Conservation (phyloP, 1,140 invertebrate genomes). For the Asobara japonica region DNA sequence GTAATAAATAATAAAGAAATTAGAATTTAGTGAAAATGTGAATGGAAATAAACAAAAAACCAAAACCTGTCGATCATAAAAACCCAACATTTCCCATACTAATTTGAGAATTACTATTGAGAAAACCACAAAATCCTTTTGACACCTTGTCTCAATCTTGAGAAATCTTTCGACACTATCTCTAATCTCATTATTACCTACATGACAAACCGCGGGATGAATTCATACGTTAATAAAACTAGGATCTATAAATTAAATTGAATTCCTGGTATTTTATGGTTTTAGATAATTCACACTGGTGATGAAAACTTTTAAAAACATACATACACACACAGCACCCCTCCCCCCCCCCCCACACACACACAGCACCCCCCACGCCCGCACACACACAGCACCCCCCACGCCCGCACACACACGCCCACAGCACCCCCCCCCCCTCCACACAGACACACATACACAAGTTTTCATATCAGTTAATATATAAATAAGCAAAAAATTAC, state of each 20-base stretch:
- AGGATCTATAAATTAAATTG: conserved; percentile 13
- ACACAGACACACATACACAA: too few species aligned
- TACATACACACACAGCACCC: too few species aligned
- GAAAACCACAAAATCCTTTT: conserved; percentile 30
- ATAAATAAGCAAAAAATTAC: too few species aligned
- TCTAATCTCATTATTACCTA: conserved; percentile 18
- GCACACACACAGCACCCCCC: too few species aligned
- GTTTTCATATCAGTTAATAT: too few species aligned
- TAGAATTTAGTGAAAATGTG: neutral
- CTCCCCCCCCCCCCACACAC: too few species aligned
- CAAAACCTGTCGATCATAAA: neutral
- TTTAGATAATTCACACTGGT: neutral
- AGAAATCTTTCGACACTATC: conserved; percentile 18
- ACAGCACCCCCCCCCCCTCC: too few species aligned
- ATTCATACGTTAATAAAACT: too few species aligned
- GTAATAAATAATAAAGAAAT: conserved; percentile 21
- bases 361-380: too few species aligned
- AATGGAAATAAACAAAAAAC: neutral
- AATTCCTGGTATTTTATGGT: neutral
- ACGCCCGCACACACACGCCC: too few species aligned
- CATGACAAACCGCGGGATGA: neutral
- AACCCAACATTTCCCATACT: neutral
- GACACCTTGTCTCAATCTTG: conserved; percentile 24
- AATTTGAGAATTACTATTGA: neutral
- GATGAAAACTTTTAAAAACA: neutral